Evolutionary conservation across 2,797 vertebrate genomes (phyloP).

Genomic region (Gouania willdenowi): DNA sequence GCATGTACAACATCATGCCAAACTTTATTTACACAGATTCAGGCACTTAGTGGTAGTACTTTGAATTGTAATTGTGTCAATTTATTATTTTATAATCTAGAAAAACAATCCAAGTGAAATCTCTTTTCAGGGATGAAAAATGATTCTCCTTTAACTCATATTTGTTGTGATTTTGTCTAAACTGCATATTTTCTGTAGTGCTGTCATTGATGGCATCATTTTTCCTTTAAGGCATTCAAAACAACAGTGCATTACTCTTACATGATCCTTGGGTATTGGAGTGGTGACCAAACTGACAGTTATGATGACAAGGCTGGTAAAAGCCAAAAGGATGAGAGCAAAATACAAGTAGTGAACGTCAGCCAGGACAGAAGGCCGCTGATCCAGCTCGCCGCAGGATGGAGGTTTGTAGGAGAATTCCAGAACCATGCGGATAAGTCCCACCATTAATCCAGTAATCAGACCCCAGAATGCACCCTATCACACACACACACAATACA

Average conservation of each 20-base stretch:
- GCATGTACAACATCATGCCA: too few relatives aligned
- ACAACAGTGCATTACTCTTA: slow-evolving; percentile 53
- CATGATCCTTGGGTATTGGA: slow-evolving; percentile 81
- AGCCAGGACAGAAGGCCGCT: slow-evolving; percentile 79
- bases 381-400: slow-evolving; percentile 83
- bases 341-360: slow-evolving; percentile 94
- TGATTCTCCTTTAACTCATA: too few relatives aligned
- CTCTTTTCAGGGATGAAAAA: too few relatives aligned
- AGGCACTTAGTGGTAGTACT: too few relatives aligned
- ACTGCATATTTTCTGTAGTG: too few relatives aligned
- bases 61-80: too few relatives aligned
- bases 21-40: not conserved
- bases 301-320: slow-evolving; percentile 73
- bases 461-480: slow-evolving; percentile 97
- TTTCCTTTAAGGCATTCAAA: too few relatives aligned
- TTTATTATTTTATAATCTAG: too few relatives aligned
- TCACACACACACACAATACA: slow-evolving; percentile 1
- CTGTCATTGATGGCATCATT: too few relatives aligned
- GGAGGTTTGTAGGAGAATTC: slow-evolving; percentile 82
- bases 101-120: too few relatives aligned
- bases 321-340: slow-evolving; percentile 82
- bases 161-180: too few relatives aligned
- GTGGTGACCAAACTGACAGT: slow-evolving; percentile 81
- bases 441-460: slow-evolving; percentile 79
- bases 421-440: slow-evolving; percentile 82